A percentile compares a stretch with the other conserved stretches of the same genome.
Evolutionary conservation across 2,113 vertebrate genomes (phyloP).

Genomic region (Oryzias woworae): DNA sequence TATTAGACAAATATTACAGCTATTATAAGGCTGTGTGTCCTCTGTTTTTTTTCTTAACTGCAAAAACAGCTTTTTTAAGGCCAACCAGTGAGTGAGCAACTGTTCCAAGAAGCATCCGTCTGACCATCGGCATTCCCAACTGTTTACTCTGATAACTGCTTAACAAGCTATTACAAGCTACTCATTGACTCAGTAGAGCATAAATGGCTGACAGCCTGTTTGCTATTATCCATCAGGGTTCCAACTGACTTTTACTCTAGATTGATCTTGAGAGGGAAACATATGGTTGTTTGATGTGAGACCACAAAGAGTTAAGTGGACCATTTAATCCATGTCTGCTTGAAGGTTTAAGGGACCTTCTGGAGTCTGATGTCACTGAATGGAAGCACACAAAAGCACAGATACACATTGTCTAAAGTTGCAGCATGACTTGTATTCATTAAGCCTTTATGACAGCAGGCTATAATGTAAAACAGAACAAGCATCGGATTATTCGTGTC

Average conservation of each 20-base stretch:
- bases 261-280: background rate
- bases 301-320: background rate
- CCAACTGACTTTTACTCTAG: background rate
- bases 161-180: conserved; percentile 50
- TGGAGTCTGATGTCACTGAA: too few relatives aligned
- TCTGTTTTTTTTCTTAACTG: background rate
- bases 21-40: too few relatives aligned
- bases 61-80: background rate
- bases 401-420: background rate
- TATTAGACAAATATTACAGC: too few relatives aligned
- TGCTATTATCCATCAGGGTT: conserved; percentile 7
- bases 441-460: conserved; percentile 21
- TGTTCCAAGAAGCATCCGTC: conserved; percentile 24
- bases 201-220: conserved; percentile 3
- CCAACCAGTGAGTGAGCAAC: background rate
- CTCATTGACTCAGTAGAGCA: conserved; percentile 47
- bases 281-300: background rate
- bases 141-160: conserved; percentile 52
- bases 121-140: conserved; percentile 27
- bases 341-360: too few relatives aligned
- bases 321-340: too few relatives aligned
- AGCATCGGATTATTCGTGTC: conserved; percentile 27
- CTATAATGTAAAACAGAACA: conserved; percentile 21
- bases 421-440: background rate
- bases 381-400: too few relatives aligned